Evolutionary conservation across 2,113 vertebrate genomes (phyloP).

Genomic region (Chionis minor): DNA sequence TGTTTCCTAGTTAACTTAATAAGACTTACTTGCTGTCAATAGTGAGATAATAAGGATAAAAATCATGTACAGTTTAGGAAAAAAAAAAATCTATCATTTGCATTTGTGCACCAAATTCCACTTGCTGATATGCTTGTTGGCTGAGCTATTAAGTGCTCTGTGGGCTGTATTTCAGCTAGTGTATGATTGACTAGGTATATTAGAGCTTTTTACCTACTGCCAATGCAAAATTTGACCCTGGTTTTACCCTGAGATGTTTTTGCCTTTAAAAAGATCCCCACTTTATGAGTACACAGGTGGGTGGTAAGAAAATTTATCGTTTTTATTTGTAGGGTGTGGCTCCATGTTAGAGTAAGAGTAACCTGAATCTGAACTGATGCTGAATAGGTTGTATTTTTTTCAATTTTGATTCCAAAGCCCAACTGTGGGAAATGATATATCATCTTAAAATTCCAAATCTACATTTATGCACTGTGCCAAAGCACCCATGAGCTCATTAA

Average conservation of each 20-base stretch:
- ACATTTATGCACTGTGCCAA: constrained; percentile 2
- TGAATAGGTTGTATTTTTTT: neutral
- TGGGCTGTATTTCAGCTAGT: neutral
- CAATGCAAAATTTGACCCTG: neutral
- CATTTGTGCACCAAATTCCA: neutral
- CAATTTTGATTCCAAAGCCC: neutral
- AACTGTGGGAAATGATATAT: neutral
- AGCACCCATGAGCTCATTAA: constrained; percentile 47
- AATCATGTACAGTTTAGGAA: neutral
- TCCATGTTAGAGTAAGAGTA: neutral
- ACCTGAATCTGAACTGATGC: neutral
- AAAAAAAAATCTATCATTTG: neutral
- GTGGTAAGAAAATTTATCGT: neutral
- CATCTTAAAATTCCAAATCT: constrained; percentile 41
- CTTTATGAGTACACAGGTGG: neutral
- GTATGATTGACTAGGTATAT: neutral
- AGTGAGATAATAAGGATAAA: neutral
- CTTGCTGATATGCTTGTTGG: neutral
- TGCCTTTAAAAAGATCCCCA: neutral
- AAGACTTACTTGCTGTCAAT: neutral
- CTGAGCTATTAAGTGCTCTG: neutral
- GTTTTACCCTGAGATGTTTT: constrained; percentile 2
- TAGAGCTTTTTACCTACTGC: neutral
- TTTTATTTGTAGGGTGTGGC: neutral
- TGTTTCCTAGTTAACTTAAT: constrained; percentile 1